phyloP scores from a whole-genome alignment of 2,888 invertebrate genomes.

The Spicauda simplicius region DNA sequence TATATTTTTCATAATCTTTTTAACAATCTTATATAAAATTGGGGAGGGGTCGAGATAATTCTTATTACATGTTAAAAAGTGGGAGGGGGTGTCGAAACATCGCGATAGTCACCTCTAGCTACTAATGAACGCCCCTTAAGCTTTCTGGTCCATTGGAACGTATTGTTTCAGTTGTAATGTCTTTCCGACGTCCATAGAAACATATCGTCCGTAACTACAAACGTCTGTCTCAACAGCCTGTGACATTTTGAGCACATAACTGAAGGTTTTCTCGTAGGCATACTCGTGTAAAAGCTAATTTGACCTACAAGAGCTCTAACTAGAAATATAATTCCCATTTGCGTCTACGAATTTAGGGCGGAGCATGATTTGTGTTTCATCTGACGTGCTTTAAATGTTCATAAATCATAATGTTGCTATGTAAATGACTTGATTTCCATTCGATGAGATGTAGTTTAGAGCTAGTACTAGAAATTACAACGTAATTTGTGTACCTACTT shows the following conservation, averaged over 20 bases:
- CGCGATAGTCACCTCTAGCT: no score
- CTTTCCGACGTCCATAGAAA: no score
- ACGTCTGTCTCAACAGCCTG: not conserved
- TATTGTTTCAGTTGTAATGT: no score
- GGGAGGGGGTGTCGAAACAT: no score
- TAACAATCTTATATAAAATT: no score
- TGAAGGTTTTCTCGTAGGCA: slow-evolving; percentile 5
- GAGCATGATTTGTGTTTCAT: slow-evolving; percentile 23
- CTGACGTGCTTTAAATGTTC: slow-evolving; percentile 28
- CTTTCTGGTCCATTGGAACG: no score
- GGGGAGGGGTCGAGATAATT: no score
- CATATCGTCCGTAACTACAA: not conserved
- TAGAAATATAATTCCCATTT: slow-evolving; percentile 26
- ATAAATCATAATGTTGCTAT: slow-evolving; percentile 29
- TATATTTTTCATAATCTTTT: no score
- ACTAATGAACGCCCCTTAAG: no score
- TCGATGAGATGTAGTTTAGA: not conserved
- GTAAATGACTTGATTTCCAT: slow-evolving; percentile 9
- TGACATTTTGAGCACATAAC: slow-evolving; percentile 14
- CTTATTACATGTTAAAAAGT: no score
- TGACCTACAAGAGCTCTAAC: slow-evolving; percentile 16
- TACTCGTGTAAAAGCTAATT: slow-evolving; percentile 10
- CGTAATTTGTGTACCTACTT: no score
- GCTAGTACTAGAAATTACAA: no score
- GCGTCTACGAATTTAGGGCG: slow-evolving; percentile 20